Conservation (phyloP, 2,113 vertebrate species). For the Orthochromis indermauri region DNA sequence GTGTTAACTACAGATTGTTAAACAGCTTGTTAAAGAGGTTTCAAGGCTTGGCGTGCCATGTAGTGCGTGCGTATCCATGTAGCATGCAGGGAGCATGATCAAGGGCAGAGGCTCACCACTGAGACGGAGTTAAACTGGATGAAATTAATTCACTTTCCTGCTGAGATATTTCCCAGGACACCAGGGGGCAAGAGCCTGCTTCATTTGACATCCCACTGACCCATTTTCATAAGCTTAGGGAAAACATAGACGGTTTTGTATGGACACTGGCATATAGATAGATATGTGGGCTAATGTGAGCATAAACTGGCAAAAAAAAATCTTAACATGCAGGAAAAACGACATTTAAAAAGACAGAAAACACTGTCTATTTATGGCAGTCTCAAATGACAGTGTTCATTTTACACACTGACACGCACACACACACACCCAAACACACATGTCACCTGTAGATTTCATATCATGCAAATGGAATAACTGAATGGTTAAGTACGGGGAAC, state of each 20-base stretch:
- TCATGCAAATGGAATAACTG: not conserved
- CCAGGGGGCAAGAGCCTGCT: conserved; percentile 69
- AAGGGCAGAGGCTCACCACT: conserved; percentile 54
- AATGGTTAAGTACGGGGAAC: conserved; percentile 1
- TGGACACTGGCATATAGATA: conserved; percentile 12
- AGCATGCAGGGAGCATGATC: conserved; percentile 56
- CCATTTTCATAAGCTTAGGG: conserved; percentile 63
- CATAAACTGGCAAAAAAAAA: not conserved
- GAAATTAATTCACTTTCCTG: conserved; percentile 73
- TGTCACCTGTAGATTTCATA: not conserved
- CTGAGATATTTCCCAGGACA: conserved; percentile 70
- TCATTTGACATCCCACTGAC: conserved; percentile 73
- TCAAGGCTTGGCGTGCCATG: conserved; percentile 17
- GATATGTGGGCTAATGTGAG: not conserved
- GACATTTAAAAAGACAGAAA: not conserved
- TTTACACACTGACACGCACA: not conserved
- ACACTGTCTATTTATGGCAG: not conserved
- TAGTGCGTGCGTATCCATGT: not conserved
- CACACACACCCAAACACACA: not conserved
- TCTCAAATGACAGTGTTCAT: not conserved
- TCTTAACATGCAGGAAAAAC: not conserved
- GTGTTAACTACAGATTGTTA: not conserved
- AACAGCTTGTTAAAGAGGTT: conserved; percentile 25
- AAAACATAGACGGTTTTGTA: conserved; percentile 28
- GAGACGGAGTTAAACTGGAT: conserved; percentile 66